A percentile compares a stretch with the other conserved stretches of the same genome.
Evolutionary conservation across 35 echinoderm and acorn worm genomes (phyloP).

Genomic region (Heliocidaris tuberculata): DNA sequence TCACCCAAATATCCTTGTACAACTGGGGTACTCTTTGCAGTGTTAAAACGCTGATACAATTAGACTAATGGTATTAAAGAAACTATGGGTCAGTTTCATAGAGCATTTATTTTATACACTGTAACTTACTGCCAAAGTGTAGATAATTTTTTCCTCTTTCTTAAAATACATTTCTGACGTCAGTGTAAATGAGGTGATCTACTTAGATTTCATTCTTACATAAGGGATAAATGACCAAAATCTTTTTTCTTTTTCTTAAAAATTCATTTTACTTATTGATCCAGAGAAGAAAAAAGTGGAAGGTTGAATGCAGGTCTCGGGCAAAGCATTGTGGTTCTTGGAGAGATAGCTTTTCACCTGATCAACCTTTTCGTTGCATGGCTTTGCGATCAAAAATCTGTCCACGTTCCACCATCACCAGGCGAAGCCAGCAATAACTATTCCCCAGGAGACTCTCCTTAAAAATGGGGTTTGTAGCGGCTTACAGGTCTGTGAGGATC

Average conservation of each 20-base stretch:
- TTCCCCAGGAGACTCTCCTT: neutral
- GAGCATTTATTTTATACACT: too few species aligned
- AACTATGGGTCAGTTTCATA: too few species aligned
- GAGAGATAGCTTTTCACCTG: neutral
- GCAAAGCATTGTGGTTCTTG: neutral
- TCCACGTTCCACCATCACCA: neutral
- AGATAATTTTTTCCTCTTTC: too few species aligned
- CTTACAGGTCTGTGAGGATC: neutral
- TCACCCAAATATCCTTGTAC: too few species aligned
- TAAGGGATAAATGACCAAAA: neutral
- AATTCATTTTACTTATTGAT: neutral
- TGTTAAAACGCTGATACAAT: too few species aligned
- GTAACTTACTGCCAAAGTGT: too few species aligned
- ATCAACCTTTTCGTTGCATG: slow-evolving; percentile 1
- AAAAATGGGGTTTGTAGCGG: slow-evolving; percentile 2
- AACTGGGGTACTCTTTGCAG: too few species aligned
- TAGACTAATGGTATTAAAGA: too few species aligned
- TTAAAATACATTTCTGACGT: too few species aligned
- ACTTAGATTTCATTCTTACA: too few species aligned
- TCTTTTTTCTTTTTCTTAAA: neutral
- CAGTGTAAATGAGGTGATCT: too few species aligned
- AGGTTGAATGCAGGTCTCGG: neutral
- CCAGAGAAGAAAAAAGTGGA: too few species aligned
- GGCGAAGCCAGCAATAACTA: neutral
- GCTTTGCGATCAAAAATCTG: neutral